These are phyloP conservation scores for Rattus rattus DNA, from an alignment of 2,113 vertebrate species.

Conservation along the genomic window DNA sequence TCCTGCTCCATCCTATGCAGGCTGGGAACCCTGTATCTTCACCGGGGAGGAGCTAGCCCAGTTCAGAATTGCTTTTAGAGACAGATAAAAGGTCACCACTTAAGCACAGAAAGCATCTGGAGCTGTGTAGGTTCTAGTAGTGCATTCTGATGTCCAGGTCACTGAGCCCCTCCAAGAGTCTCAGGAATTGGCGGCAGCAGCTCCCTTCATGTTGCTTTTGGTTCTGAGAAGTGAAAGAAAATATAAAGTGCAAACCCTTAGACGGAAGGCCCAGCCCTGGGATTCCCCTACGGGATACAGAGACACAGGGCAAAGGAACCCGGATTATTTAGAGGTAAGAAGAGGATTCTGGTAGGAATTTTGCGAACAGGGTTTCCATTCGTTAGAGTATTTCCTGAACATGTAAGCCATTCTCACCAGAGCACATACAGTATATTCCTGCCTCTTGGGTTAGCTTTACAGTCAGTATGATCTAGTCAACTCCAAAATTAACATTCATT, in stretches of 20 bases:
- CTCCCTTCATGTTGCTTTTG: slow-evolving; percentile 29
- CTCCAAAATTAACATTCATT: slow-evolving; percentile 43
- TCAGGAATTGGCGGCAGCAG: background rate
- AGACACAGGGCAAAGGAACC: slow-evolving; percentile 35
- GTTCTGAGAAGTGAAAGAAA: slow-evolving; percentile 52
- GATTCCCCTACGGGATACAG: background rate
- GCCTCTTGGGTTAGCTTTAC: slow-evolving; percentile 13
- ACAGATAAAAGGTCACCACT: background rate
- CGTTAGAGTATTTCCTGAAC: slow-evolving; percentile 30
- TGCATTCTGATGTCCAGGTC: background rate
- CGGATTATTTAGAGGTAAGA: background rate
- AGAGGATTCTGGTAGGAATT: slow-evolving; percentile 43
- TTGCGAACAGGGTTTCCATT: slow-evolving; percentile 2
- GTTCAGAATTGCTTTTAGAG: background rate
- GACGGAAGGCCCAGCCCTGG: background rate
- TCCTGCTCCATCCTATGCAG: background rate
- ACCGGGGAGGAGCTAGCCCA: background rate
- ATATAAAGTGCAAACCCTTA: slow-evolving; percentile 22
- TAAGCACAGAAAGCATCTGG: background rate
- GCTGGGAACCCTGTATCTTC: background rate
- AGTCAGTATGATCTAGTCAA: background rate
- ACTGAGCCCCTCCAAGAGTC: background rate
- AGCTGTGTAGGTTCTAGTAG: background rate
- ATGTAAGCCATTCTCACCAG: background rate
- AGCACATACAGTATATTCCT: background rate